Base-by-base conservation (phyloP, 1,140 invertebrate species). In the Brachionus calyciflorus region DNA sequence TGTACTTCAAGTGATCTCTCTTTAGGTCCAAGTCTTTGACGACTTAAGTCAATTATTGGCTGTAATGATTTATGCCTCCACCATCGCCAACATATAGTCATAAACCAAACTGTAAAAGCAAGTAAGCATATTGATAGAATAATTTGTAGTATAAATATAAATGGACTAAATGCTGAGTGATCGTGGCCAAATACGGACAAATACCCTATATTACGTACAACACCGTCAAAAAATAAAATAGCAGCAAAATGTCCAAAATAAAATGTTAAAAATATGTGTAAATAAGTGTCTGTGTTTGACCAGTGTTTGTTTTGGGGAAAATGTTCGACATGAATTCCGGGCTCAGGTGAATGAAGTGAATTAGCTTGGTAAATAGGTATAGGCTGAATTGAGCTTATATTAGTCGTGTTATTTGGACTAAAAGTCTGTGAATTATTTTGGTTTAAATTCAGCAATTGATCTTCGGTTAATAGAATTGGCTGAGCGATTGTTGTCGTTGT, bases 11-110 rank as follows among this genome's bases (percentile, higher is more conserved):
- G 7, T 10, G 10, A 24, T 2, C 69, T 19, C 19, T 73, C 44
- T 40, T 55, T 49, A 30, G 69, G 69, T 24, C 41, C 69, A 9
- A 73, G 4, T 33, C 12, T 49, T 12, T 55, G 26, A 14, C 33
- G 24, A 3, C 28, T 30, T 30, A 19, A 51, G 14, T 73, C 17
- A 73, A 7, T 10, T 14, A 40, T 49, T 41, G 69, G 69, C n/a
- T 19, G n/a, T 19, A 73, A 40, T 10, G 69, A 73, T 55, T 73
- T 73, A 19, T 73, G 49, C 19, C 69, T 10, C 69, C 69, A 73
- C 69, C 69, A 73, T 28, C 69, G 69, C 69, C 69, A 73, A 24
- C 69, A 73, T 40, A 73, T 73, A n/a, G 69, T 73, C 46, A 73
- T 28, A 55, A 73, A 73, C 69, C 69, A 73, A 17, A 73, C 40